Base-by-base conservation (phyloP, 2,113 vertebrate species). In the Dascyllus trimaculatus region DNA sequence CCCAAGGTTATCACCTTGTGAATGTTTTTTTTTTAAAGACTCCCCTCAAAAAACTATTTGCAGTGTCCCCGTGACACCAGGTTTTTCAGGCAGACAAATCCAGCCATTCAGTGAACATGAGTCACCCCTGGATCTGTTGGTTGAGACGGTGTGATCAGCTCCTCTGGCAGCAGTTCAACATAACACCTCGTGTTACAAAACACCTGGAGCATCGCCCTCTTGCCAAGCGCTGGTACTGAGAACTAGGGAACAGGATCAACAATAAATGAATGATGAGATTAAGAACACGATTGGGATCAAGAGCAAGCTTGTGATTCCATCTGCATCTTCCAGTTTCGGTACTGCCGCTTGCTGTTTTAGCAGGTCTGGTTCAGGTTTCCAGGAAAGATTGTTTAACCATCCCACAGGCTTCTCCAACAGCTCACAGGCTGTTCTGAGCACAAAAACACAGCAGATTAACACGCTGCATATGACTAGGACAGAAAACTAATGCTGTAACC, bases 221-320 rank as follows among this genome's bases (percentile, higher is more conserved):
- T 77, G 66, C 83, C 84, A 81, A 74, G 60, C 66, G 13, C 38
- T 22, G 51, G 43, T 61, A 56, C 75, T 63, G 48, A 76, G 66
- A 84, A 83, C 58, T 3, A 49, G 54, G 18, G 51, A 71, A 65
- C 52, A 80, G 59, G 73, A 81, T 81, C 75, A 78, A 69, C 63
- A 90, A 87, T 80, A 75, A 76, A 80, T 86, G 85, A 85, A 80
- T 70, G 77, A 79, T 75, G 85, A 74, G 85, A 89, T 85, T 82
- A 84, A 75, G 65, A 81, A 57, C 63, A 21, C 18, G 54, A 68
- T 72, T 57, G 22, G 62, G 57, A 65, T 38, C 49, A 71, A 71
- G 82, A 70, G 57, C 14, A 2, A 79, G 71, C 78, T 81, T 78
- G 73, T 45, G 78, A 85, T 85, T 86, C 43, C 32, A 59, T 77